These are phyloP conservation scores for Acrocephalus scirpaceus DNA, from an alignment of 2,797 vertebrate genomes.

Conservation along the genomic window DNA sequence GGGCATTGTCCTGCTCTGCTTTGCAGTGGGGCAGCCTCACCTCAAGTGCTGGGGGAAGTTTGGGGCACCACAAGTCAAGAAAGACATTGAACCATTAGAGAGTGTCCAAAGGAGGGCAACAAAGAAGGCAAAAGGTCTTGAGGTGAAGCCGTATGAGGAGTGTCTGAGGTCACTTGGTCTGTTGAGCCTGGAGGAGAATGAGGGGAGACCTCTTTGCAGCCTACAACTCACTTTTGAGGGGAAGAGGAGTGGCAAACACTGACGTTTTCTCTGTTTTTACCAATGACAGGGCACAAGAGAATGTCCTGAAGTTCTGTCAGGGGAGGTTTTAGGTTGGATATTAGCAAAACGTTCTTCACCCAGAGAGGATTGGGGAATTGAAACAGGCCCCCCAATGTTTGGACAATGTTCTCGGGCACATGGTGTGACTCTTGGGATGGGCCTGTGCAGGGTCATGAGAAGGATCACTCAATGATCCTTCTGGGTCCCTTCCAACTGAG, in stretches of 20 bases:
- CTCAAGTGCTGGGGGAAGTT: fast-evolving
- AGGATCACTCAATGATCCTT: too few relatives aligned
- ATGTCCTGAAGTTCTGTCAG: neutral
- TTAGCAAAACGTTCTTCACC: neutral
- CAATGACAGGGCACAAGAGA: neutral
- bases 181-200: neutral
- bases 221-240: neutral
- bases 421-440: neutral
- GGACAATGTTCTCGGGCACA: neutral
- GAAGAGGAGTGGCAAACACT: neutral
- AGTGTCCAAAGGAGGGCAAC: neutral
- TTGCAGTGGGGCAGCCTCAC: fast-evolving
- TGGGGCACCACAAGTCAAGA: neutral
- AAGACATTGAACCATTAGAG: too few relatives aligned
- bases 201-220: neutral
- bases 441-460: fast-evolving
- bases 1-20: neutral
- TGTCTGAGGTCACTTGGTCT: fast-evolving
- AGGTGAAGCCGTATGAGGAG: fast-evolving
- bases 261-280: neutral
- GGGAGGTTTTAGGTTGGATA: neutral
- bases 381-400: neutral
- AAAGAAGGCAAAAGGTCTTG: neutral
- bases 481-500: neutral
- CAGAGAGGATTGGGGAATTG: neutral